These are phyloP conservation scores for Pseudomyrmex sp. DNA, from an alignment of 1,140 invertebrate species.

Conservation along the genomic window DNA sequence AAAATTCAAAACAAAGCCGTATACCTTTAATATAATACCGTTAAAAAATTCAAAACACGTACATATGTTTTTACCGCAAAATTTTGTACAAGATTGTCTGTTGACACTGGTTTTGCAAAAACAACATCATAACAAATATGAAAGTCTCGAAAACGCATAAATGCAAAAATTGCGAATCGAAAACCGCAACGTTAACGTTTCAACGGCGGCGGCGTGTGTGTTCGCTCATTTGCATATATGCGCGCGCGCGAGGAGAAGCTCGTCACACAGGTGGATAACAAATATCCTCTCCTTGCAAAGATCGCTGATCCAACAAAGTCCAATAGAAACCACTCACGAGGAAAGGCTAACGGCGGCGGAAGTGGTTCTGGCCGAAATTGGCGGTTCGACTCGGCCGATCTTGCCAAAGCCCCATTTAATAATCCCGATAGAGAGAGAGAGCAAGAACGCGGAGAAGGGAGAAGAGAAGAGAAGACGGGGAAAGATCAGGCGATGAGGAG, in stretches of 20 bases:
- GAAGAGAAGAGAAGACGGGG: not conserved
- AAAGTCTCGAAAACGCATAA: slow-evolving; percentile 1
- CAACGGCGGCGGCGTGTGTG: not conserved
- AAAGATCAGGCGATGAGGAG: slow-evolving; percentile 32
- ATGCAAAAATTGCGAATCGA: not conserved
- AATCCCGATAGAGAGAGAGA: slow-evolving; percentile 65
- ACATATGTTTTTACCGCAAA: no score
- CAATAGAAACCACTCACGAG: slow-evolving; percentile 63
- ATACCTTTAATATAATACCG: no score
- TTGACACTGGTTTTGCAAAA: not conserved
- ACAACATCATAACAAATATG: not conserved
- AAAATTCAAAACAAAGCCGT: not conserved
- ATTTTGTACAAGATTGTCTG: no score
- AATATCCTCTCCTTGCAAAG: slow-evolving; percentile 27
- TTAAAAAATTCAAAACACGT: no score
- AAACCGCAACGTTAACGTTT: not conserved
- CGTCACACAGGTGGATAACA: slow-evolving; percentile 51
- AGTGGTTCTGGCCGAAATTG: slow-evolving; percentile 68
- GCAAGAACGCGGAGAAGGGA: slow-evolving; percentile 22
- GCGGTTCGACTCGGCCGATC: slow-evolving; percentile 66
- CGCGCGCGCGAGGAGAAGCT: not conserved
- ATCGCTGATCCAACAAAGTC: slow-evolving; percentile 68
- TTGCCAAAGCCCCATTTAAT: slow-evolving; percentile 72
- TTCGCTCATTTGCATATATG: slow-evolving; percentile 28
- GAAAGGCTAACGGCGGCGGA: slow-evolving; percentile 65